A percentile compares a stretch with the other conserved stretches of the same genome.
phyloP scores from a whole-genome alignment of 2,888 invertebrate species.

The Busseola fusca region DNA sequence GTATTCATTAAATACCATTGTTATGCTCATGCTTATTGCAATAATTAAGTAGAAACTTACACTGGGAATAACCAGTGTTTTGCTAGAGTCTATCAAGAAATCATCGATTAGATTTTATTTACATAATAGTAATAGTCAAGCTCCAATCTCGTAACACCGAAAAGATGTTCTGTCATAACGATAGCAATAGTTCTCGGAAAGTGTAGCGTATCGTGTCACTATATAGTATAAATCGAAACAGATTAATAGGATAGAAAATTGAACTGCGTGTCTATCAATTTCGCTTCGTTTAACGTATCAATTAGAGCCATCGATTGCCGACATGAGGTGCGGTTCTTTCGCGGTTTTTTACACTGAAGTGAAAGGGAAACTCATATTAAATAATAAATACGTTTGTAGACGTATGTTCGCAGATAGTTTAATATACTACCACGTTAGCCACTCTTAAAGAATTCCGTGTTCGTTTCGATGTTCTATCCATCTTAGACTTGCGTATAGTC shows the following conservation, averaged over 20 bases:
- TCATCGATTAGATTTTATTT: constrained; percentile 25
- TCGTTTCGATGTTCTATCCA: constrained; percentile 36
- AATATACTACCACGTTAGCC: constrained; percentile 10
- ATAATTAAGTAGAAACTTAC: not conserved
- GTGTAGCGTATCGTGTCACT: constrained; percentile 51
- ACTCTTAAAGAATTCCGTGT: constrained; percentile 43
- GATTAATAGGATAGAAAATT: constrained; percentile 66
- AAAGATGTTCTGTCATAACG: constrained; percentile 28
- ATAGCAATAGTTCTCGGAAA: constrained; percentile 46
- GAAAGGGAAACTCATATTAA: constrained; percentile 58
- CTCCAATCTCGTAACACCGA: constrained; percentile 6
- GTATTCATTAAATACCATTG: constrained; percentile 33
- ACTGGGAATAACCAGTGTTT: not conserved
- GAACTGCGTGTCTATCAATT: constrained; percentile 71
- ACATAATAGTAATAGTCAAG: constrained; percentile 6
- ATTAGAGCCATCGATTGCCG: constrained; percentile 66
- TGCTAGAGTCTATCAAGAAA: constrained; percentile 18
- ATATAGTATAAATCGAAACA: constrained; percentile 46
- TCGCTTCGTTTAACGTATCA: constrained; percentile 66
- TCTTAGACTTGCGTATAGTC: constrained; percentile 40
- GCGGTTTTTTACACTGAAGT: constrained; percentile 52
- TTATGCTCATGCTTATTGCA: constrained; percentile 21
- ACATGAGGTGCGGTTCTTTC: constrained; percentile 52
- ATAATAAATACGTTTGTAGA: constrained; percentile 51
- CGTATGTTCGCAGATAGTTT: constrained; percentile 34